Percentiles rank a stretch among this genome's conserved stretches.
Conservation (phyloP, 37 sponge, comb jelly and placozoan species). For the Haliclona indistincta region DNA sequence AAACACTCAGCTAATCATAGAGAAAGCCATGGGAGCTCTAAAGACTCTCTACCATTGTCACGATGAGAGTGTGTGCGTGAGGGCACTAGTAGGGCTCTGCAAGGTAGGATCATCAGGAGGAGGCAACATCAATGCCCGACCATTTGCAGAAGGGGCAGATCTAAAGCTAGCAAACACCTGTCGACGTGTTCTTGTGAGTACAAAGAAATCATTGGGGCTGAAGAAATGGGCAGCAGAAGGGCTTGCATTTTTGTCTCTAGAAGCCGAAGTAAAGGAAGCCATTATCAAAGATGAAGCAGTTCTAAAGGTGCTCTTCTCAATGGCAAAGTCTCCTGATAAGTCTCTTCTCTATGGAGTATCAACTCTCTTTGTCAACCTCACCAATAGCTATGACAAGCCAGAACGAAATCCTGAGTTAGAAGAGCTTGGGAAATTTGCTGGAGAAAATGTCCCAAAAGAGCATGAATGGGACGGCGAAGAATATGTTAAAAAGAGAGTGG, state of each 20-base stretch:
- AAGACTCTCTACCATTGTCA: slow-evolving; percentile 64
- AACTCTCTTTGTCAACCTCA: slow-evolving; percentile 87
- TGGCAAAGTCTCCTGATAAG: slow-evolving; percentile 47
- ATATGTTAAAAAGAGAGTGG: slow-evolving; percentile 65
- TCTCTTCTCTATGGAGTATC: slow-evolving; percentile 80
- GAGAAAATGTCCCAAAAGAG: slow-evolving; percentile 88
- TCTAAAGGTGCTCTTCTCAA: slow-evolving; percentile 47
- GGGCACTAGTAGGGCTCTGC: slow-evolving; percentile 92
- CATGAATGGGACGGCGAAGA: slow-evolving; percentile 78
- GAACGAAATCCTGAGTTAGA: slow-evolving; percentile 85
- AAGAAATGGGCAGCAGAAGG: slow-evolving; percentile 93
- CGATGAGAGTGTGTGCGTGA: slow-evolving; percentile 68
- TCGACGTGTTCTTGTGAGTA: slow-evolving; percentile 64
- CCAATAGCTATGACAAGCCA: slow-evolving; percentile 94
- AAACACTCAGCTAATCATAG: slow-evolving; percentile 68
- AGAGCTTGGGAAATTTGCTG: slow-evolving; percentile 83
- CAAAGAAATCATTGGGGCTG: slow-evolving; percentile 26
- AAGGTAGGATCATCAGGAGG: slow-evolving; percentile 84
- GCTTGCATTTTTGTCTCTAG: slow-evolving; percentile 84
- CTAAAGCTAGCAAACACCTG: slow-evolving; percentile 66
- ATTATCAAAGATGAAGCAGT: slow-evolving; percentile 60
- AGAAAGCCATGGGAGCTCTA: slow-evolving; percentile 59
- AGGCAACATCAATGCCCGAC: slow-evolving; percentile 71
- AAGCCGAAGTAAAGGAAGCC: slow-evolving; percentile 91
- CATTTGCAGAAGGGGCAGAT: slow-evolving; percentile 66